These are phyloP conservation scores for Pyrrhia umbra DNA, from an alignment of 2,888 invertebrate species.

Conservation along the genomic window DNA sequence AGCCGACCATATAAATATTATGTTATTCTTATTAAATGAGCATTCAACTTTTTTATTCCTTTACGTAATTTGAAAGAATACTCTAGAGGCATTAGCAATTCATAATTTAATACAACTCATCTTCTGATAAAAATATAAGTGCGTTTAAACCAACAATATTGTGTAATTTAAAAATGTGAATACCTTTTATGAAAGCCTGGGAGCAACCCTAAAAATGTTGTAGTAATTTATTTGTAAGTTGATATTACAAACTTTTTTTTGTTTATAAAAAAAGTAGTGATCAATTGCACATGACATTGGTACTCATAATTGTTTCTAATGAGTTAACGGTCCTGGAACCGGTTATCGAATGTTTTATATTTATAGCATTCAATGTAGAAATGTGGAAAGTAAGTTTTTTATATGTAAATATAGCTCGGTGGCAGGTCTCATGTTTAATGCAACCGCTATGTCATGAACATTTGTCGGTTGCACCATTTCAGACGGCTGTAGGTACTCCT, in stretches of 20 bases:
- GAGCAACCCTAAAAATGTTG: slow-evolving; percentile 37
- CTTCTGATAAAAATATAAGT: slow-evolving; percentile 12
- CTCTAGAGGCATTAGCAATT: slow-evolving; percentile 33
- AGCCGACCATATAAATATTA: slow-evolving; percentile 10
- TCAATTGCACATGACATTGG: slow-evolving; percentile 60
- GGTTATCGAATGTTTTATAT: slow-evolving; percentile 65
- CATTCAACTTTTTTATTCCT: slow-evolving; percentile 17
- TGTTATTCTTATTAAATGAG: slow-evolving; percentile 36
- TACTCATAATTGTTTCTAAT: slow-evolving; percentile 68
- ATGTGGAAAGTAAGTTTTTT: slow-evolving; percentile 71
- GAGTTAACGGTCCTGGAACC: slow-evolving; percentile 63
- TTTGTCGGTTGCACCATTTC: slow-evolving; percentile 87
- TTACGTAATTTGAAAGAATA: slow-evolving; percentile 26
- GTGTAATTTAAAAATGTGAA: background rate
- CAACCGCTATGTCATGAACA: slow-evolving; percentile 86
- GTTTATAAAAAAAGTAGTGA: slow-evolving; percentile 42
- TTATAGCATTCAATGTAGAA: slow-evolving; percentile 59
- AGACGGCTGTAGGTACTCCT: slow-evolving; percentile 69
- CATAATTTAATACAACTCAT: slow-evolving; percentile 13
- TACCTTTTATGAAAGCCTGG: background rate
- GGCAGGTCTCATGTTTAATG: slow-evolving; percentile 88
- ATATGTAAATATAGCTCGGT: slow-evolving; percentile 82
- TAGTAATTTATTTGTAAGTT: slow-evolving; percentile 34
- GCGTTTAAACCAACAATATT: background rate
- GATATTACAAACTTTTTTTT: slow-evolving; percentile 31